phyloP scores from a whole-genome alignment of 2,797 vertebrate species.

The Gallirallus australis region DNA sequence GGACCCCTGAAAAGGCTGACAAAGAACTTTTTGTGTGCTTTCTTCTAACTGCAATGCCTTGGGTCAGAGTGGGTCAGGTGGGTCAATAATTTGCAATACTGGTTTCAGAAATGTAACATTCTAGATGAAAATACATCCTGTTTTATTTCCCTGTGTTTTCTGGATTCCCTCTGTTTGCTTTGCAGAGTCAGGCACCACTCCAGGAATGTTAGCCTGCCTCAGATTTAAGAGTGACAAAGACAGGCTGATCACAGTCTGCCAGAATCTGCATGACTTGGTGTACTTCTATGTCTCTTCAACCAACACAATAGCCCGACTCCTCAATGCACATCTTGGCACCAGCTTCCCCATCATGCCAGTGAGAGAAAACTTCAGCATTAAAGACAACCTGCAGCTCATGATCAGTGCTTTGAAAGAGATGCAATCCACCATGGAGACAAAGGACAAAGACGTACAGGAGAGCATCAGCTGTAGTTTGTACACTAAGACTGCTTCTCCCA shows the following conservation, averaged over 20 bases:
- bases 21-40: not conserved
- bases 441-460: not conserved
- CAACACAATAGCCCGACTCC: slow-evolving; percentile 22
- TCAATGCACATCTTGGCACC: slow-evolving; percentile 34
- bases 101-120: not conserved
- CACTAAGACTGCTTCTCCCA: not conserved
- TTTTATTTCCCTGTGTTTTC: not conserved
- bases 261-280: slow-evolving; percentile 40
- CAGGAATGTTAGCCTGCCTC: slow-evolving; percentile 30
- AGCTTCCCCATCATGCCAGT: slow-evolving; percentile 7
- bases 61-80: not conserved
- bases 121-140: not conserved
- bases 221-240: slow-evolving; percentile 37
- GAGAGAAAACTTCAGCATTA: slow-evolving; percentile 54
- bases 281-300: slow-evolving; percentile 43
- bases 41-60: not conserved
- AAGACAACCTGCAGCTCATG: slow-evolving; percentile 65
- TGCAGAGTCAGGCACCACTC: slow-evolving; percentile 19
- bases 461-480: not conserved
- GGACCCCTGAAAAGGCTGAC: not conserved
- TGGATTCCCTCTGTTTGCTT: slow-evolving; percentile 57
- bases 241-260: slow-evolving; percentile 28
- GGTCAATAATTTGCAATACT: not conserved
- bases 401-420: slow-evolving; percentile 58
- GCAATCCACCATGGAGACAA: not conserved